These are phyloP conservation scores for Cecidostiba fungosa DNA, from an alignment of 2,888 invertebrate species.

Conservation along the genomic window DNA sequence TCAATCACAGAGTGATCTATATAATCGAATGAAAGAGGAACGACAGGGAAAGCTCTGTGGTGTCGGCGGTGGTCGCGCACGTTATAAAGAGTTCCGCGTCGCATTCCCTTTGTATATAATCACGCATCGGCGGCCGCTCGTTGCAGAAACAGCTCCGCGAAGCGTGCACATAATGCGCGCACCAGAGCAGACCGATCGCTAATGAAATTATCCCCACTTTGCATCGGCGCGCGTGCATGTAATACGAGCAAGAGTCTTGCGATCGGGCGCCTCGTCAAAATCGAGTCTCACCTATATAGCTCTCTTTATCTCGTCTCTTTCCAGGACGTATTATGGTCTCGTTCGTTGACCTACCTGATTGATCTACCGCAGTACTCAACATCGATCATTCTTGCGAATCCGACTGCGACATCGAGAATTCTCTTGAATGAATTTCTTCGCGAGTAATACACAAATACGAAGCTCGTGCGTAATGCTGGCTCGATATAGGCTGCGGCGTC, in stretches of 20 bases:
- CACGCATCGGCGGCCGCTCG: neutral
- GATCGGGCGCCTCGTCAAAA: neutral
- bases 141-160: neutral
- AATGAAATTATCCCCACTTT: conserved; percentile 29
- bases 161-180: neutral
- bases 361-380: no score
- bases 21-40: neutral
- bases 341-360: neutral
- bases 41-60: neutral
- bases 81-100: neutral
- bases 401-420: no score
- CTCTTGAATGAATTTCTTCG: no score
- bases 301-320: neutral
- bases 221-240: neutral
- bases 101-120: neutral
- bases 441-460: no score
- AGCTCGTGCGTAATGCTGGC: no score
- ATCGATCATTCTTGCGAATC: no score
- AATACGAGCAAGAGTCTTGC: neutral
- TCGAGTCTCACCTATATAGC: neutral
- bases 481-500: no score
- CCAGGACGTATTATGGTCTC: neutral
- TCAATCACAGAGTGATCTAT: no score
- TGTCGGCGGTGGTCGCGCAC: no score
- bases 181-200: conserved; percentile 6